Conservation (phyloP, 1,140 invertebrate species). For the Mactra quadrangularis region DNA sequence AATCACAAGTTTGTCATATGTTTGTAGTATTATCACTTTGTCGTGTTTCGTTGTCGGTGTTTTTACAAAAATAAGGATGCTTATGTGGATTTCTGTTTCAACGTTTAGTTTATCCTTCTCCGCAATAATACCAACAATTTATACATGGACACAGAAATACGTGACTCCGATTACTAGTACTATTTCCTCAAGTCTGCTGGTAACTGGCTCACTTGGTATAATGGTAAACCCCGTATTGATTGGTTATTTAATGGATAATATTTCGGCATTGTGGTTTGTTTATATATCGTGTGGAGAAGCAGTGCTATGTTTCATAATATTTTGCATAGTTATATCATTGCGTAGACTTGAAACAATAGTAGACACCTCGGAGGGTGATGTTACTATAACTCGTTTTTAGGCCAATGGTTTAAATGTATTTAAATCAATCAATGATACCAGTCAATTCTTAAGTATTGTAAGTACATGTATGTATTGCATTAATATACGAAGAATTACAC, state of each 20-base stretch:
- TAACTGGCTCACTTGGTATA: constrained; percentile 62
- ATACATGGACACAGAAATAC: constrained; percentile 63
- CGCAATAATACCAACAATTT: constrained; percentile 61
- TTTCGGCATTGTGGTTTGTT: constrained; percentile 67
- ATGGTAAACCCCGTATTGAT: constrained; percentile 64
- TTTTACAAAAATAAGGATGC: background rate
- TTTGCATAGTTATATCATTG: background rate
- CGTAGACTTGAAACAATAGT: too few species aligned
- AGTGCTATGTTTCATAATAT: constrained; percentile 42
- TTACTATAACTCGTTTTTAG: too few species aligned
- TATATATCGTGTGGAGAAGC: constrained; percentile 62
- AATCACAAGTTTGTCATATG: constrained; percentile 27
- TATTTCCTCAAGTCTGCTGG: constrained; percentile 64
- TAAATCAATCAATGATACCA: too few species aligned
- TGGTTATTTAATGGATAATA: constrained; percentile 65
- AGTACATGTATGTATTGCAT: too few species aligned
- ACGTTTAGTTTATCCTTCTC: constrained; percentile 51
- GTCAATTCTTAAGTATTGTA: too few species aligned
- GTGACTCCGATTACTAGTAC: constrained; percentile 60
- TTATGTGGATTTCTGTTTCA: constrained; percentile 47
- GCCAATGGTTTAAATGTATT: too few species aligned
- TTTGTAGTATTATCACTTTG: constrained; percentile 5
- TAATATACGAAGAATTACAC: too few species aligned
- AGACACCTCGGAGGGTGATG: too few species aligned
- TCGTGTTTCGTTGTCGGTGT: constrained; percentile 24